Conservation (phyloP, 2,113 vertebrate genomes). For the Sinocyclocheilus rhinocerous region DNA sequence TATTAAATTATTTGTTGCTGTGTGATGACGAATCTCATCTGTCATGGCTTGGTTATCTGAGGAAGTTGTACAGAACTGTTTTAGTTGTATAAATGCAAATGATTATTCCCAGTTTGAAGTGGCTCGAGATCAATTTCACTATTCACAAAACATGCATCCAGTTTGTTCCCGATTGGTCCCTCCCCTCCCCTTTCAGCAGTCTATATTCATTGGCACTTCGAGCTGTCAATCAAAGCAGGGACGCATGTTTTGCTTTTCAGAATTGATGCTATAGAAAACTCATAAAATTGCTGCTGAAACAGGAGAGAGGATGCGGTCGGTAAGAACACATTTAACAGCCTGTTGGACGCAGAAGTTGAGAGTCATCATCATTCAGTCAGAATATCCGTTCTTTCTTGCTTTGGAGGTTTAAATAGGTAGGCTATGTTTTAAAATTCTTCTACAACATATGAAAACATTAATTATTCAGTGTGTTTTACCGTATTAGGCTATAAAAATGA, state of each 20-base stretch:
- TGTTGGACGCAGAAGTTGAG: constrained; percentile 59
- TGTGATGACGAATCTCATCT: too few relatives aligned
- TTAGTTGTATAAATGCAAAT: not conserved
- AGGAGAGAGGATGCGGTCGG: constrained; percentile 72
- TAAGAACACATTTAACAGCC: constrained; percentile 51
- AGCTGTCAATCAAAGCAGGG: constrained; percentile 64
- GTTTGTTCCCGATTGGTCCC: constrained; percentile 37
- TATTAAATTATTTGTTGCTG: too few relatives aligned
- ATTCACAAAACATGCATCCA: not conserved
- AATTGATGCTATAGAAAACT: constrained; percentile 60
- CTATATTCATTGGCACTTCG: constrained; percentile 52
- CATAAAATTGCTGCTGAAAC: constrained; percentile 53
- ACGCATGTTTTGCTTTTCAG: constrained; percentile 65
- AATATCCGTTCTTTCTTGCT: constrained; percentile 30
- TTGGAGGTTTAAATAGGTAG: constrained; percentile 60
- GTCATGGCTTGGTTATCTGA: not conserved
- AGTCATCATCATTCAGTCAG: constrained; percentile 45
- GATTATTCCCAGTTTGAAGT: not conserved
- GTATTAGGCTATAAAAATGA: not conserved
- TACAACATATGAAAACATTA: not conserved
- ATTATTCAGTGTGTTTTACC: not conserved
- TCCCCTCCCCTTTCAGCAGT: constrained; percentile 18
- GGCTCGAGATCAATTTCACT: not conserved
- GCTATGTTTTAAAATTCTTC: constrained; percentile 43
- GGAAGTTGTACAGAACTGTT: not conserved